Base-by-base conservation (phyloP, 2,888 invertebrate genomes). In the Drosophila lacicola region DNA sequence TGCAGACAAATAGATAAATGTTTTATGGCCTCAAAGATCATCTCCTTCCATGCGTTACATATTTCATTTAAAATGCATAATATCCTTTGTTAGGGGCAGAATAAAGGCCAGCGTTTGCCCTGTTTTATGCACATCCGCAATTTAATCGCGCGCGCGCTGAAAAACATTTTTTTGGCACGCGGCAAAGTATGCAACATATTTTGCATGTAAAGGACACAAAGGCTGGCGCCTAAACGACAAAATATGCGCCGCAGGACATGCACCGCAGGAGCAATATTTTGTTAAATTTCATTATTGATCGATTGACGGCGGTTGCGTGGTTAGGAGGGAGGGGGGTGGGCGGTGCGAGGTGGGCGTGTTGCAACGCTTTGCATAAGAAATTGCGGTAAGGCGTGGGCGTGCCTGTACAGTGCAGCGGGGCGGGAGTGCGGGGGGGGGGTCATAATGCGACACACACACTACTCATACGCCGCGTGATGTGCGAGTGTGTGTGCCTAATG, bases 241-340 rank as follows among this genome's bases (percentile, higher is more conserved):
- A 74, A 71, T 49, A 46, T 54, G 46, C 57, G 80, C 85, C 70
- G 78, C 76, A 76, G 83, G 83, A 78, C 73, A 50, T 61, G 61
- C 45, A 34, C 47, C 17, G 45, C 17, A 37, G 58, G 29, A 33
- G 33, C 33, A 57, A 66, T 74, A 83, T 86, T 82, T 86, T 71
- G 61, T 73, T 85, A 81, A 88, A 86, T 88, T 86, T 88, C 80
- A 88, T 86, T 88, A 88, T 88, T 82, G 83, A 83, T 75, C 78
- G 73, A 70, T 70, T 62, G 68, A 25, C 29, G 29, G 29, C 8
- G 29, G 8, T 25, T 8, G 25, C 6, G 6, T n/a, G n/a, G n/a
- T n/a, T n/a, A n/a, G n/a, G n/a, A n/a, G 1, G 14, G 50, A 21
- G 55, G 62, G 73, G 1, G 14, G 50, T 33, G 55, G 65, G 73